Evolutionary conservation across 1,140 invertebrate genomes (phyloP), one percentile per base, ranked within the genome.

Genomic region (Drosophila takahashii): DNA sequence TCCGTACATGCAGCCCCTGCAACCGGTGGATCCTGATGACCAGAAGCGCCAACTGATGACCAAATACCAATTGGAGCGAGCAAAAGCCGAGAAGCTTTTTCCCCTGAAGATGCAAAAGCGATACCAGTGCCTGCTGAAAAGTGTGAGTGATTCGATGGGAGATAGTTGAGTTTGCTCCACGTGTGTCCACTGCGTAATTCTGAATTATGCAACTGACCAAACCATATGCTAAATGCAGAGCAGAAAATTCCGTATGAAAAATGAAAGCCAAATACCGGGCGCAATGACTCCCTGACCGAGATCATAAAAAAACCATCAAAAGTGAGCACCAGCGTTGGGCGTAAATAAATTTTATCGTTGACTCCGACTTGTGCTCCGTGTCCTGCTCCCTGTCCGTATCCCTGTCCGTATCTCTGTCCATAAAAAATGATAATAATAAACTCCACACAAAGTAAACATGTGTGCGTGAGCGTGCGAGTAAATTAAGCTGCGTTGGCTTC

Each of bases 1-100:
- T 56, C 79, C 86, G 7, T 91, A 92, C 59, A 74, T 93, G 64
- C 80, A 93, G 64, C 93, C 93, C 0, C 53, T 92, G 18, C 79
- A 92, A 41, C 93, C 94, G 0, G 84, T 94, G 11, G 90, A 94
- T 69, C 93, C 93, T 0, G 94, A 94, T 67, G 84, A 92, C 4
- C 94, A 94, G 72, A 93, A 93, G 67, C 18, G 34, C 52, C 79
- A 47, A 56, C 93, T 51, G 42, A 13, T 69, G 56, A 26, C 18
- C 0, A 50, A 53, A 34, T 89, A 89, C 18, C 8, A 48, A 4
- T 18, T 10, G 1, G 92, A 76, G 72, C 90, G 71, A 57, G 41
- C 22, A 41, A 64, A 15, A 34, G 61, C 81, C 9, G 65, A 93
- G n/a, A 59, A 77, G 10, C 69, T 81, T 37, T 92, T 92, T 18